A percentile compares a stretch with the other conserved stretches of the same genome.
These are phyloP conservation scores for Galerucella pusilla DNA, from an alignment of 2,888 invertebrate species.

Conservation along the genomic window DNA sequence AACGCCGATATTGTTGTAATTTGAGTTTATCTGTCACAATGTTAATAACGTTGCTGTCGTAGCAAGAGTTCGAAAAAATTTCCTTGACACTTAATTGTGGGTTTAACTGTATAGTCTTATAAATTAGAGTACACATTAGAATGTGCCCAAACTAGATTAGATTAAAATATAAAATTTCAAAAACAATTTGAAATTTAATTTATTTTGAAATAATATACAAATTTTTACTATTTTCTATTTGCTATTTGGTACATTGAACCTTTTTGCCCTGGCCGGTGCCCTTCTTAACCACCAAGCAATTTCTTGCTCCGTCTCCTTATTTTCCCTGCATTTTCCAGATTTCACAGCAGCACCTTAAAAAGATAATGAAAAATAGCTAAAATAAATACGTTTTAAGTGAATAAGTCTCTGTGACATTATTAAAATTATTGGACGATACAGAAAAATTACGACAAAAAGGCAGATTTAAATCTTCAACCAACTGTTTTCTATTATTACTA, in stretches of 20 bases:
- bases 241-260: background rate
- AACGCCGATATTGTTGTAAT: background rate
- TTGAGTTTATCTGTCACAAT: background rate
- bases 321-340: background rate
- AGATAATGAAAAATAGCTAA: constrained; percentile 1
- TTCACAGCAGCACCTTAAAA: constrained; percentile 5
- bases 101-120: background rate
- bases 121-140: background rate
- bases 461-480: too few relatives aligned
- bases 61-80: too few relatives aligned
- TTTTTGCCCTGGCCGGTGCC: background rate
- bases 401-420: background rate
- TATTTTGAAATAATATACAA: background rate
- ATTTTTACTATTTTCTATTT: background rate
- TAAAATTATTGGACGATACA: too few relatives aligned
- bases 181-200: background rate
- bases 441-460: too few relatives aligned
- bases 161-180: constrained; percentile 2
- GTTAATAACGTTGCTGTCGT: too few relatives aligned
- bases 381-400: background rate
- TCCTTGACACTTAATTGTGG: too few relatives aligned
- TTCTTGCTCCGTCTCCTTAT: constrained; percentile 1
- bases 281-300: constrained; percentile 1
- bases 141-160: background rate
- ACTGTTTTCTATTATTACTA: too few relatives aligned